These are phyloP conservation scores for Drosophila willistoni DNA, from an alignment of 1,140 invertebrate genomes.

Conservation along the genomic window DNA sequence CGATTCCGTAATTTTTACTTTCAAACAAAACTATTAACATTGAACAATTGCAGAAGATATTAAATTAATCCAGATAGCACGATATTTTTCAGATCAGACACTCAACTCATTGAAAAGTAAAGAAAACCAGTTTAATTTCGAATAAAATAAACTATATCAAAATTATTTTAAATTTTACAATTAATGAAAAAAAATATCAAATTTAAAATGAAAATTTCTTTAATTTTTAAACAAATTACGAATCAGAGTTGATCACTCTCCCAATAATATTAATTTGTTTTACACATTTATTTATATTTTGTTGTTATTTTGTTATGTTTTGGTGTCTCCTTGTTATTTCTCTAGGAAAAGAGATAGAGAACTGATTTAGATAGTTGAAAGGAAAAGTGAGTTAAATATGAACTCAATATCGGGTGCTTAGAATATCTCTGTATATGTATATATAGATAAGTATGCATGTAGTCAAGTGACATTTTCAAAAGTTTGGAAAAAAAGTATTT, in stretches of 20 bases:
- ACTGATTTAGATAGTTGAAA: not conserved
- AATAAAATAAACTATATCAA: no score
- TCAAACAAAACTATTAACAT: no score
- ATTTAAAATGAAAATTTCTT: no score
- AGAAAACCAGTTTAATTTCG: no score
- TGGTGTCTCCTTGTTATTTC: conserved; percentile 1
- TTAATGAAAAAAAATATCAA: no score
- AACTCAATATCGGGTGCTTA: conserved; percentile 5
- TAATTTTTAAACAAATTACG: no score
- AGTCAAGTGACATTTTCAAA: conserved; percentile 38
- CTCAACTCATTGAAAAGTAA: no score
- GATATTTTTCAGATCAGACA: no score
- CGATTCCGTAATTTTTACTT: not conserved
- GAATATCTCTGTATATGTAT: conserved; percentile 26
- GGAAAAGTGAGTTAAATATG: conserved; percentile 7
- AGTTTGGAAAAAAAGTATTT: conserved; percentile 44
- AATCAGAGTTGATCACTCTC: not conserved
- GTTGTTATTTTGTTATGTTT: not conserved
- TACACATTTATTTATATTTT: not conserved
- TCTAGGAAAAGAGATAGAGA: not conserved
- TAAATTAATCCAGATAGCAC: no score
- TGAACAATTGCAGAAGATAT: no score
- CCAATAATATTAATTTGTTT: not conserved
- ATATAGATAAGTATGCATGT: conserved; percentile 43
- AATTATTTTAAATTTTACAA: no score